Base-by-base conservation (phyloP, 2,113 vertebrate genomes). In the Empidonax alnorum region DNA sequence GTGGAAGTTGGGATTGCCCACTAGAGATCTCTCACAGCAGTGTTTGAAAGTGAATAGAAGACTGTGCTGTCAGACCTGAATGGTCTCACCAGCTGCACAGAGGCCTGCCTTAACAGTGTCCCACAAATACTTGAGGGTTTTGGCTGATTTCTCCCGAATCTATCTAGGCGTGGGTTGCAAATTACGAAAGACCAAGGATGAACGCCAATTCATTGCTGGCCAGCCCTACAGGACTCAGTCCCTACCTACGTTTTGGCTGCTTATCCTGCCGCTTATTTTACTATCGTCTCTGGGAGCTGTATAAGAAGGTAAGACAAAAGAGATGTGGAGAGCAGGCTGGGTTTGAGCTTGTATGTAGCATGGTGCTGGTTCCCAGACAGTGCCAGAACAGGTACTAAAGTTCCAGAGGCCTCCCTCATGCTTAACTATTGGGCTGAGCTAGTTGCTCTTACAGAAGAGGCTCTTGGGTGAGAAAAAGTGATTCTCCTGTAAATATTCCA, bases 231-330 rank as follows among this genome's bases (percentile, higher is more conserved):
- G 99, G 99, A 82, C 98, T 99, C 93, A 99, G 99, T 97, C 99
- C 99, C 39, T 99, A 99, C 97, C 98, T 99, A 90, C 98, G 99
- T 50, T 99, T 99, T 3, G 99, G 99, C 44, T 99, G 99, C 93
- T 97, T 99, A 86, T 99, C 99, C 74, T 99, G 99, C 94, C 98
- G 99, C 52, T 98, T 99, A 66, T 98, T 99, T 86, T 99, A 99
- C 97, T 99, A 99, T 97, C 99, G 99, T 93, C 98, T 99, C 50
- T 98, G 98, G 96, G 99, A 99, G 91, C 98, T 99, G n/a, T 99
- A 99, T 95, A 99, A 98, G 97, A 99, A 99, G 99, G 99, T 99
- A 96, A 97, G 97, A 83, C 28, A 72, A 44, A 66, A 66, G 31
- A 18, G 19, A 11, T 12, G 31, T 49, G 61, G 17, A 63, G n/a